Conservation (phyloP, 2,113 vertebrate species). For the Cyprinodon tularosa region DNA sequence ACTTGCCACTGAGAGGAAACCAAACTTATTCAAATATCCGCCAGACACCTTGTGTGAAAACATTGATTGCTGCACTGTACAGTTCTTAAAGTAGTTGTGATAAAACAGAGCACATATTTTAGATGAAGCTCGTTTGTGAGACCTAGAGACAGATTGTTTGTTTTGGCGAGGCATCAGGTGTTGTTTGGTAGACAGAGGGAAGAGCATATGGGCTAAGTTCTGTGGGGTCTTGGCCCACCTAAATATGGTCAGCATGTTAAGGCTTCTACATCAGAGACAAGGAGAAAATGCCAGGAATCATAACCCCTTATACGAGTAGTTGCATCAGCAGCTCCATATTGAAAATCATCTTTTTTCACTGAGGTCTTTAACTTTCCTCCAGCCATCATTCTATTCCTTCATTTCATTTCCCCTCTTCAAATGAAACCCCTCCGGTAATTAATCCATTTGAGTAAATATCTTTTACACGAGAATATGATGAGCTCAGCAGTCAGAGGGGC, state of each 20-base stretch:
- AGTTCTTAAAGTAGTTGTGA: constrained; percentile 41
- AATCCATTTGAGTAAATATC: constrained; percentile 60
- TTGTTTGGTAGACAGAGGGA: constrained; percentile 61
- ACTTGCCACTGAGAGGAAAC: too few species aligned
- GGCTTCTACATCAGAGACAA: constrained; percentile 61
- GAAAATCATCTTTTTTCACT: constrained; percentile 51
- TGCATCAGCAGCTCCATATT: constrained; percentile 59
- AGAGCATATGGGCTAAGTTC: constrained; percentile 76
- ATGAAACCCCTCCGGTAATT: constrained; percentile 61
- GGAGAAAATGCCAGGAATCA: constrained; percentile 70
- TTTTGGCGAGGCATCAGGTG: constrained; percentile 63
- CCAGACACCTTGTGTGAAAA: too few species aligned
- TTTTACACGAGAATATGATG: constrained; percentile 65
- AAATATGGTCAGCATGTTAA: constrained; percentile 63
- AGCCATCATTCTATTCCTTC: constrained; percentile 36
- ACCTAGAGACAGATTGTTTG: constrained; percentile 76
- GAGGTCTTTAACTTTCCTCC: constrained; percentile 42
- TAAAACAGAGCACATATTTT: constrained; percentile 40
- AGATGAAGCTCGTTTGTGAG: constrained; percentile 57
- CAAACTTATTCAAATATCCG: too few species aligned
- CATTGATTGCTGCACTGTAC: constrained; percentile 9
- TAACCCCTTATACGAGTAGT: constrained; percentile 32
- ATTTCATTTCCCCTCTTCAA: constrained; percentile 59
- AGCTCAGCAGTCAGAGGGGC: constrained; percentile 66
- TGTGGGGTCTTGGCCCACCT: constrained; percentile 77